phyloP scores from a whole-genome alignment of 2,113 vertebrate species.

The Bagarius yarrelli region DNA sequence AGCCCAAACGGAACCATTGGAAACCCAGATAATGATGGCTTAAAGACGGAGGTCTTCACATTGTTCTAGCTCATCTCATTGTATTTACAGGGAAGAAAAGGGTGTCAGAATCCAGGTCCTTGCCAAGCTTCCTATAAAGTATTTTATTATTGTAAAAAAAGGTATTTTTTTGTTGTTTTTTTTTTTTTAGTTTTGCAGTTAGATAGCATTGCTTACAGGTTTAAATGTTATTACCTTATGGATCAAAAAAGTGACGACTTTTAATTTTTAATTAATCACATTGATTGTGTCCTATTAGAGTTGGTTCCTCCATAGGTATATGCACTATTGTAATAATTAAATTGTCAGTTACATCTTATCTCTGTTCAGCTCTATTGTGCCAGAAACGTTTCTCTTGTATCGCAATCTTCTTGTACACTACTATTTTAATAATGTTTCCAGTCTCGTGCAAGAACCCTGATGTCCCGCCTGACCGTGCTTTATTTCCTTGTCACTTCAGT shows the following conservation, averaged over 20 bases:
- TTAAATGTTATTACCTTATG: neutral
- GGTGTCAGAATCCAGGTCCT: slow-evolving; percentile 3
- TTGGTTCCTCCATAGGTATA: slow-evolving; percentile 25
- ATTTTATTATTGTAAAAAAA: no score
- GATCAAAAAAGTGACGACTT: slow-evolving; percentile 7
- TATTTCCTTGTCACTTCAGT: no score
- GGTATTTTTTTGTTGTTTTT: neutral
- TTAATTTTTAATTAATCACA: slow-evolving; percentile 33
- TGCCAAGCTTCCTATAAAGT: neutral
- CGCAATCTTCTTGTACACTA: no score
- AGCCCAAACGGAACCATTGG: neutral
- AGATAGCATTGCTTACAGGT: neutral
- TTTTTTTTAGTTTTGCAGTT: neutral
- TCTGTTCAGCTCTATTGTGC: slow-evolving; percentile 8
- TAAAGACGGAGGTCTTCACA: neutral
- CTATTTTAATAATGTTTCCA: no score
- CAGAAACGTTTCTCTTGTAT: neutral
- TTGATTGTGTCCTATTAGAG: slow-evolving; percentile 37
- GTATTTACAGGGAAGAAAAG: neutral
- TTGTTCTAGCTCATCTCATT: neutral
- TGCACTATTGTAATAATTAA: neutral
- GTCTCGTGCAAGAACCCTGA: no score
- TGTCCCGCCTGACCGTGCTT: no score
- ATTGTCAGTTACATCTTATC: slow-evolving; percentile 7
- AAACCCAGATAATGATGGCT: neutral